Evolutionary conservation across 2,113 vertebrate genomes (phyloP), one percentile per base, ranked within the genome.

Genomic region (Pachypanchax playfairii): DNA sequence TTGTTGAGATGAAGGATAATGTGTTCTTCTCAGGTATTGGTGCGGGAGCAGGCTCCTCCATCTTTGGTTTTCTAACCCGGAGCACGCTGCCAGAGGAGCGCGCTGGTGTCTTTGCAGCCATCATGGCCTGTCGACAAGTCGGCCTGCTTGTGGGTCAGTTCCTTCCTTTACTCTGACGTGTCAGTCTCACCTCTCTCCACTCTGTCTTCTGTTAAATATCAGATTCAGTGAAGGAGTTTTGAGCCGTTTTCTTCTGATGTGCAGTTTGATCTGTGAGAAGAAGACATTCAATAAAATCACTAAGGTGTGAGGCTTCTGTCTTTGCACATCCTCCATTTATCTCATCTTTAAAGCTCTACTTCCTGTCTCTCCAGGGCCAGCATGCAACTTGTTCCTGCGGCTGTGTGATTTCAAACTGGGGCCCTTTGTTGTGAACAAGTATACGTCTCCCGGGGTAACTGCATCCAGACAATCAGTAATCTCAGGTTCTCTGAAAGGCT

Each of bases 311-410:
- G 11, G 63, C 67, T 57, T 18, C 53, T 56, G 55, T 65, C 65
- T 79, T 41, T 42, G 24, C 74, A 57, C 46, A 41, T 52, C 48
- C 24, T 73, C 56, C 68, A 63, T 61, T 55, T 73, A 43, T 64
- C 48, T 79, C 29, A 38, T 52, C 65, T 72, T 67, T 68, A 68
- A 84, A 79, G 59, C 14, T n/a, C 75, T 71, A 65, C 84, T 26
- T 81, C 28, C 26, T 48, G 66, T 87, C 59, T 87, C 71, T 77
- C 35, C 83, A 94, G 93, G 93, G 21, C 93, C 93, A n/a, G 93
- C 91, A 18, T 94, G 93, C 89, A 94, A 94, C 81, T 81, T 94
- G 70, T 94, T 94, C 85, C 84, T 94, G 76, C 85, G 92, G 29
- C 84, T 94, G 75, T 93, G 92, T 73, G 88, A 93, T 84, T 94